phyloP scores from a whole-genome alignment of 1,140 invertebrate species.

The Sarcophaga peregrina region DNA sequence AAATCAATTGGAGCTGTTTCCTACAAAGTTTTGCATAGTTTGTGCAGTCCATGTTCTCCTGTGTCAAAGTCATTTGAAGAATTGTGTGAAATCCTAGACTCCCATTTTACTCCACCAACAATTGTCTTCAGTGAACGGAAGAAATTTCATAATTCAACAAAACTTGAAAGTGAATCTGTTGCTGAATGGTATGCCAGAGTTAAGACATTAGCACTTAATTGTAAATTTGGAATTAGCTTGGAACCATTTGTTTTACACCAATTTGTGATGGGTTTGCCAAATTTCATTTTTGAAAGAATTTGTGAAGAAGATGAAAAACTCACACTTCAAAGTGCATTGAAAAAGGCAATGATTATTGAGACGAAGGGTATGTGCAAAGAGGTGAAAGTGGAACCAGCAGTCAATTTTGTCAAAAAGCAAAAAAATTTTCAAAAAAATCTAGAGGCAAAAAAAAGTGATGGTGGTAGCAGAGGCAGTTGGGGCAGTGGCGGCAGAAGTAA shows the following conservation, averaged over 20 bases:
- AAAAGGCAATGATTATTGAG: slow-evolving; percentile 25
- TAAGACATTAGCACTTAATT: slow-evolving; percentile 32
- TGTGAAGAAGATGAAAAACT: slow-evolving; percentile 28
- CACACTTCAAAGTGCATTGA: not conserved
- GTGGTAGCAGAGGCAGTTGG: not conserved
- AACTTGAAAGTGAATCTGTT: slow-evolving; percentile 15
- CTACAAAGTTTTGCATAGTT: slow-evolving; percentile 32
- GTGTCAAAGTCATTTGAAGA: slow-evolving; percentile 27
- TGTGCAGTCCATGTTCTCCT: slow-evolving; percentile 13
- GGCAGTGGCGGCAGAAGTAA: not conserved
- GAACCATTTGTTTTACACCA: slow-evolving; percentile 25
- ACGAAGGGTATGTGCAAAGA: not conserved
- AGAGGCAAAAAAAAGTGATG: not conserved
- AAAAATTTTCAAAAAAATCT: not conserved
- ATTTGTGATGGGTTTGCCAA: slow-evolving; percentile 31
- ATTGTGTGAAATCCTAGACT: slow-evolving; percentile 20
- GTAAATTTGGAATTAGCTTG: slow-evolving; percentile 30
- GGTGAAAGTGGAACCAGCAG: not conserved
- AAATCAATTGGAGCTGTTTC: slow-evolving; percentile 10
- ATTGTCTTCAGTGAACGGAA: slow-evolving; percentile 26
- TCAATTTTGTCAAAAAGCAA: slow-evolving; percentile 7
- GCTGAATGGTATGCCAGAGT: slow-evolving; percentile 17
- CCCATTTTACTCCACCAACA: slow-evolving; percentile 29
- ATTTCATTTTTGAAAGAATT: slow-evolving; percentile 5
- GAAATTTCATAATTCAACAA: slow-evolving; percentile 18